These are phyloP conservation scores for Asbolus verrucosus DNA, from an alignment of 1,140 invertebrate genomes.

Conservation along the genomic window DNA sequence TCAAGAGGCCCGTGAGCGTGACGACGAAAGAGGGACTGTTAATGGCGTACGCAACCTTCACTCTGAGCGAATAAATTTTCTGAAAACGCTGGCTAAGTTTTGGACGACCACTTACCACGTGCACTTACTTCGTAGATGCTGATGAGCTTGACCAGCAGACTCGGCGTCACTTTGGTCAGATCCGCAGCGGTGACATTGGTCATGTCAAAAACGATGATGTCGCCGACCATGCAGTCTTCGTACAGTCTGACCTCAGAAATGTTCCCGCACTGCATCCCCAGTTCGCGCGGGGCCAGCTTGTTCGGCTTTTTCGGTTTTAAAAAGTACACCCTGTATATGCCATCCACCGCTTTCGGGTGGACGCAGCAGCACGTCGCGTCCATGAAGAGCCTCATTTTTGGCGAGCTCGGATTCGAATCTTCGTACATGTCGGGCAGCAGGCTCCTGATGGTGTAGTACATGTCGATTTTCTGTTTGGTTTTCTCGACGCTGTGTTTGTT, in stretches of 20 bases:
- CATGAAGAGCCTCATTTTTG: neutral
- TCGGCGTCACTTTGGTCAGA: slow-evolving; percentile 3
- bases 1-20: neutral
- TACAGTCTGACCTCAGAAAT: slow-evolving; percentile 4
- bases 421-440: slow-evolving; percentile 18
- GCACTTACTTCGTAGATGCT: slow-evolving; percentile 7
- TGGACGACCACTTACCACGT: no score
- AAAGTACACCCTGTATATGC: slow-evolving; percentile 1
- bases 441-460: slow-evolving; percentile 21
- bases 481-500: slow-evolving; percentile 14
- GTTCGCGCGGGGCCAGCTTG: neutral
- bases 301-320: slow-evolving; percentile 6
- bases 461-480: slow-evolving; percentile 29
- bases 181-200: neutral
- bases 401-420: neutral
- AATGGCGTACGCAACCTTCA: slow-evolving; percentile 3
- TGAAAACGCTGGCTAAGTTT: neutral
- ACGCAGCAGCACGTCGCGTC: neutral
- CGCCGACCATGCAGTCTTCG: slow-evolving; percentile 1
- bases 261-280: neutral
- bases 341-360: neutral
- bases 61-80: neutral
- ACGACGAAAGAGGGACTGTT: neutral
- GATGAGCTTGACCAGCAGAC: neutral
- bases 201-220: slow-evolving; percentile 6